Evolutionary conservation across 2,888 invertebrate species (phyloP).

Genomic region (Drosophila putrida): DNA sequence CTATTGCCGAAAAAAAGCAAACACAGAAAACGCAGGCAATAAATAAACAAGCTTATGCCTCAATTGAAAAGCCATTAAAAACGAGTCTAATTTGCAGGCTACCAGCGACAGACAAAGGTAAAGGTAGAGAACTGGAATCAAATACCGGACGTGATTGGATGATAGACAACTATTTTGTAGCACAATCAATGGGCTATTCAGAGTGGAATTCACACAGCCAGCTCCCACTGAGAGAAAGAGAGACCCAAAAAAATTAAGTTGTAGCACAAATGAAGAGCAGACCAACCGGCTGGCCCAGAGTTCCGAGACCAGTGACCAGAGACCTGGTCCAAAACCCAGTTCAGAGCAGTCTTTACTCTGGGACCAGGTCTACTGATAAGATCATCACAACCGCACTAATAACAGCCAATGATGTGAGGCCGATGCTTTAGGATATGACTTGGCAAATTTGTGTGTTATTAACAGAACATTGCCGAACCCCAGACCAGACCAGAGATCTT

Average conservation of each 20-base stretch:
- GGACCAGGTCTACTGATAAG: conserved; percentile 61
- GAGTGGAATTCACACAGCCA: conserved; percentile 54
- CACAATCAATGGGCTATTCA: conserved; percentile 79
- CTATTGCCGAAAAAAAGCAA: conserved; percentile 2
- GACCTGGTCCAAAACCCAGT: conserved; percentile 4
- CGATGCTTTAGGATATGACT: conserved; percentile 81
- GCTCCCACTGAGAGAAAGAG: conserved; percentile 46
- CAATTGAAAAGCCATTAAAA: conserved; percentile 74
- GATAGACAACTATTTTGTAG: conserved; percentile 73
- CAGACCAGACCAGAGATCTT: conserved; percentile 57
- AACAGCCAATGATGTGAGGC: conserved; percentile 70
- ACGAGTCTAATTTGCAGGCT: conserved; percentile 65
- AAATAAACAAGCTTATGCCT: conserved; percentile 62
- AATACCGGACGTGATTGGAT: conserved; percentile 81
- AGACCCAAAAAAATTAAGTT: conserved; percentile 58
- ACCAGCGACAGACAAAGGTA: conserved; percentile 34
- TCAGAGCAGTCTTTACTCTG: conserved; percentile 15
- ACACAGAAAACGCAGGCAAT: conserved; percentile 45
- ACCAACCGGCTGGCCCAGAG: conserved; percentile 28
- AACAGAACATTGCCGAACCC: conserved; percentile 46
- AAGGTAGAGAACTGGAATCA: conserved; percentile 45
- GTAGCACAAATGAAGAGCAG: conserved; percentile 42
- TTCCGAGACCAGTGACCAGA: not conserved
- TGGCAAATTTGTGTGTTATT: conserved; percentile 78
- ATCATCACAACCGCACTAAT: conserved; percentile 67